These are phyloP conservation scores for Sinopyrophorus schimmeli DNA, from an alignment of 2,888 invertebrate species.

Conservation along the genomic window DNA sequence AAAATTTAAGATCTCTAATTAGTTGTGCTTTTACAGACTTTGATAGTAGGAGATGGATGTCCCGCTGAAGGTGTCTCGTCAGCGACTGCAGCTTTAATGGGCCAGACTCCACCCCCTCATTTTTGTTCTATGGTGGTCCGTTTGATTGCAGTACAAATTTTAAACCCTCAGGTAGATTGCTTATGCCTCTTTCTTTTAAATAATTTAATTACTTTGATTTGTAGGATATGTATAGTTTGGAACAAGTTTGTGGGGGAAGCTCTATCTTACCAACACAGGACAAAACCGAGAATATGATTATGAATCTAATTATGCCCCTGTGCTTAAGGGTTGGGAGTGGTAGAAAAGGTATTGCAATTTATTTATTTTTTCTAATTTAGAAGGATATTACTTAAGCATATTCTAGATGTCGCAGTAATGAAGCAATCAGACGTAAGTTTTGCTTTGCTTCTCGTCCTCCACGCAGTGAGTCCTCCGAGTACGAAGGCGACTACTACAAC, in stretches of 20 bases:
- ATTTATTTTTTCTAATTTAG: not conserved
- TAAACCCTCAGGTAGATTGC: constrained; percentile 80
- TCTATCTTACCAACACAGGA: constrained; percentile 87
- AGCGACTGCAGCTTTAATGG: constrained; percentile 84
- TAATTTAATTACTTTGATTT: constrained; percentile 26
- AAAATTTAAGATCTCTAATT: no score
- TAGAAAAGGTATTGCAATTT: constrained; percentile 74
- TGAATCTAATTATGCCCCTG: constrained; percentile 95
- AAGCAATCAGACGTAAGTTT: constrained; percentile 89
- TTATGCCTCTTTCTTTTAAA: not conserved
- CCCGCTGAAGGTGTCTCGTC: constrained; percentile 71
- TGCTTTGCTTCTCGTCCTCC: constrained; percentile 85
- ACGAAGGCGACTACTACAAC: constrained; percentile 70
- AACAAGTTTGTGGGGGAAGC: constrained; percentile 93
- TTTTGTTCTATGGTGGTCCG: constrained; percentile 97
- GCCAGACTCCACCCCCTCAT: constrained; percentile 89
- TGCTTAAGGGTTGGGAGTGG: constrained; percentile 95
- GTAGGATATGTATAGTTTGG: constrained; percentile 83
- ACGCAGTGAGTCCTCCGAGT: constrained; percentile 81
- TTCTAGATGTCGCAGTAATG: constrained; percentile 81
- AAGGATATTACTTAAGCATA: not conserved
- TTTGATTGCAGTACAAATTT: constrained; percentile 91
- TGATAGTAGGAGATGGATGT: constrained; percentile 78
- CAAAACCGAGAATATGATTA: constrained; percentile 92
- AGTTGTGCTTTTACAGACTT: constrained; percentile 64